Evolutionary conservation across 2,888 invertebrate species (phyloP), one percentile per base, ranked within the genome.

Genomic region (Lepidocyrtoides sp.): DNA sequence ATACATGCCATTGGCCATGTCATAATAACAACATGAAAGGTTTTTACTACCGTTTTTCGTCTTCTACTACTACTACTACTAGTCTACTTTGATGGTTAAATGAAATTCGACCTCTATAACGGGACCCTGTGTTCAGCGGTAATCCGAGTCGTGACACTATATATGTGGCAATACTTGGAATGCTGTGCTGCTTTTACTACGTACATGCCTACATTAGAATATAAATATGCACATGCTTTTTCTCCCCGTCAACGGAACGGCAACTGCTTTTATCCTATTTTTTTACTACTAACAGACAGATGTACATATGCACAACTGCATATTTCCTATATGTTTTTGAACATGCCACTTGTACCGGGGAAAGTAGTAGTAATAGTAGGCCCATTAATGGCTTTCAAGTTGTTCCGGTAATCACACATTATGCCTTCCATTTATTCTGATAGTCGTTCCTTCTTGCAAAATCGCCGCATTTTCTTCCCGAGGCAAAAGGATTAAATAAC

Each of bases 361-460:
- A 69, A 69, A n/a, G n/a, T n/a, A 41, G 54, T 77, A 44, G 44
- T 41, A 86, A 72, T 57, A 72, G 87, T 69, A 51, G 51, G 81
- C 69, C 88, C 88, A 88, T 81, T 88, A 88, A 88, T 88, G 88
- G 88, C 88, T 88, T 87, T 88, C 88, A 88, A 88, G 88, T 88
- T 88, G 88, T 88, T 88, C 88, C 88, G 79, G 88, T 88, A 88
- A 88, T 88, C 88, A 88, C 88, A 88, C 81, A 88, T 88, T 88
- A 88, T 88, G 88, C 88, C 88, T 88, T 88, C 88, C 88, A 88
- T 88, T 88, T 88, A 88, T 88, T 88, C 88, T 88, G 88, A 88
- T 88, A 88, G 88, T 88, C 69, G 88, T 69, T 88, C 81, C n/a
- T n/a, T n/a, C 81, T 88, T 81, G 88, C 79, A 88, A 88, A 88